Base-by-base conservation (phyloP, 2,888 invertebrate genomes). In the Sisyra nigra region DNA sequence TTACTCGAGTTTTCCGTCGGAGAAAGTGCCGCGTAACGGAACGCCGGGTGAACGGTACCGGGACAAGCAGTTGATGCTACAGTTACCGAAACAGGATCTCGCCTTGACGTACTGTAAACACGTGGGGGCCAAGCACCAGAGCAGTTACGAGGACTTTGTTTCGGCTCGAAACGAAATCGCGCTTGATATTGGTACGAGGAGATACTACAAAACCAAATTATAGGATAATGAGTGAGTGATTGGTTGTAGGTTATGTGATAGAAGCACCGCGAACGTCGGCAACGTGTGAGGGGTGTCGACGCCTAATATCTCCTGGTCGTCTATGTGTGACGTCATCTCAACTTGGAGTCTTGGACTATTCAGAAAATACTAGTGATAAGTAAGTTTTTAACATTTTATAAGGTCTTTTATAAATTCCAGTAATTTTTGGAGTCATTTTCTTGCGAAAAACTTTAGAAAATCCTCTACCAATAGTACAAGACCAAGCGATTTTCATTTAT, bases 81-180 rank as follows among this genome's bases (percentile, higher is more conserved):
- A 97, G 66, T 69, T 97, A 56, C 97, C 97, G 33, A 85, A 85
- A 61, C 93, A 94, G 67, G 97, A 97, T 61, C 73, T 96, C 46
- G 84, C 91, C 7, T 67, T 87, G 52, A 78, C 82, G 42, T 91
- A 92, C 59, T 93, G 93, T 64, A 78, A 80, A 57, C 84, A 89
- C 60, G 71, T 96, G 46, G 84, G 85, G 49, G 69, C 79, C 13
- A 73, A 75, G 55, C 78, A 86, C 57, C 73, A 76, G 55, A 76
- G 78, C 50, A 81, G 86, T 54, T 96, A 85, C 61, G 85, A 92
- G 65, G 92, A 94, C 63, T 97, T 97, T 63, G 82, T 94, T 52
- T 80, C 88, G 41, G 86, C 87, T 43, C 73, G 97, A 42, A 96
- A 97, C 63, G 92, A 93, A 68, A 84, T 92, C 54, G 92, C 94